Conservation (phyloP, 2,888 invertebrate species). For the Euclidia mi region DNA sequence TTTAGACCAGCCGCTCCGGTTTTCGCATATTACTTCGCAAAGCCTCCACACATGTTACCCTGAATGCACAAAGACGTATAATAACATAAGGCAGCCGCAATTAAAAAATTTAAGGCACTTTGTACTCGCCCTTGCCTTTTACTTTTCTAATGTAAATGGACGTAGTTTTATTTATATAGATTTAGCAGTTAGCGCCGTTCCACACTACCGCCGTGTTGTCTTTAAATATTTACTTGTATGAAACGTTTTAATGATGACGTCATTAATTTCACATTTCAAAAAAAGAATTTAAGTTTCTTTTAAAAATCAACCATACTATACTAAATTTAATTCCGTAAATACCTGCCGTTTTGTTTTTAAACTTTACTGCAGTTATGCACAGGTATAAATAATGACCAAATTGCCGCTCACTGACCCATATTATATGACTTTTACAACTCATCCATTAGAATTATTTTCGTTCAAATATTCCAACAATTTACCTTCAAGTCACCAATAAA, state of each 20-base stretch:
- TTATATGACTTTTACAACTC: slow-evolving; percentile 17
- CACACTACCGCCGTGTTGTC: slow-evolving; percentile 44
- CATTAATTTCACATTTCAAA: slow-evolving; percentile 46
- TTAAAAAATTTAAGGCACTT: slow-evolving; percentile 90
- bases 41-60: slow-evolving; percentile 78
- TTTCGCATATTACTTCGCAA: slow-evolving; percentile 72
- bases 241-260: slow-evolving; percentile 55
- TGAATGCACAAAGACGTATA: slow-evolving; percentile 88
- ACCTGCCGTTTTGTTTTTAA: background rate
- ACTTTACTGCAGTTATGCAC: slow-evolving; percentile 6
- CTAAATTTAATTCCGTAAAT: slow-evolving; percentile 5
- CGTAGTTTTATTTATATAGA: slow-evolving; percentile 60
- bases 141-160: slow-evolving; percentile 66
- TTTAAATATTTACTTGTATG: slow-evolving; percentile 38
- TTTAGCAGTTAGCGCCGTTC: slow-evolving; percentile 54
- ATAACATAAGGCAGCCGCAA: slow-evolving; percentile 87
- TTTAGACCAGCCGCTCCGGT: slow-evolving; percentile 38
- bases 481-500: slow-evolving; percentile 38
- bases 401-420: background rate
- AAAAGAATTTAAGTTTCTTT: slow-evolving; percentile 23
- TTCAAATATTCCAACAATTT: slow-evolving; percentile 22
- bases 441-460: slow-evolving; percentile 22
- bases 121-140: slow-evolving; percentile 75
- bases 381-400: background rate
- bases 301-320: slow-evolving; percentile 9